Conservation (phyloP, 2,888 invertebrate genomes). For the Dyspetes luteomarginatus region DNA sequence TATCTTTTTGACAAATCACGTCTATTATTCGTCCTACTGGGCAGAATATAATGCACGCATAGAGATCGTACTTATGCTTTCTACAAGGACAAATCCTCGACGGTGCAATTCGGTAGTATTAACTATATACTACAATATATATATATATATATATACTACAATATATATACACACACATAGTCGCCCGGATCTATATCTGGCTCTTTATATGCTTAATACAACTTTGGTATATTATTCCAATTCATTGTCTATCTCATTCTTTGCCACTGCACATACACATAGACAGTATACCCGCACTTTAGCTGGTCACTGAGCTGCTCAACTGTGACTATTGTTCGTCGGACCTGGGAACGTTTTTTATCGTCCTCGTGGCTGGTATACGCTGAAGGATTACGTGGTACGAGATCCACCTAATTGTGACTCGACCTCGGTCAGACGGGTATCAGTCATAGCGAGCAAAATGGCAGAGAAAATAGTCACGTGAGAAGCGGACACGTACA, state of each 20-base stretch:
- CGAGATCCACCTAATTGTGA: conserved; percentile 70
- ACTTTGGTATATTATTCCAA: neutral
- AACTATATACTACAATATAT: no score
- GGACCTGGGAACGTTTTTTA: conserved; percentile 73
- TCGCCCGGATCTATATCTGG: neutral
- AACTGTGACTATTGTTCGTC: conserved; percentile 60
- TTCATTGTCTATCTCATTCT: neutral
- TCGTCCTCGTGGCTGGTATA: conserved; percentile 60
- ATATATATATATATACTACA: no score
- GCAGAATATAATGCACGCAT: neutral
- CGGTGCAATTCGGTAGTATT: neutral
- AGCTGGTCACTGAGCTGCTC: conserved; percentile 23
- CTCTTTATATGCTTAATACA: neutral
- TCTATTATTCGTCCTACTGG: conserved; percentile 75
- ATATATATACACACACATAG: no score
- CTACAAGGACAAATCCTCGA: neutral
- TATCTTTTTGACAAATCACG: conserved; percentile 80
- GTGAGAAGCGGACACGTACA: no score
- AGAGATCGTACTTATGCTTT: conserved; percentile 40
- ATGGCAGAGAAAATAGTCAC: conserved; percentile 5
- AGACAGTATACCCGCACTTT: neutral
- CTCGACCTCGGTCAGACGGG: conserved; percentile 44
- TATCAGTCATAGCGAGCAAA: conserved; percentile 15
- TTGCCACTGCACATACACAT: neutral
- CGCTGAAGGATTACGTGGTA: conserved; percentile 69